Evolutionary conservation across 1,140 invertebrate genomes (phyloP), one percentile per base, ranked within the genome.

Genomic region (Dinoponera quadriceps): DNA sequence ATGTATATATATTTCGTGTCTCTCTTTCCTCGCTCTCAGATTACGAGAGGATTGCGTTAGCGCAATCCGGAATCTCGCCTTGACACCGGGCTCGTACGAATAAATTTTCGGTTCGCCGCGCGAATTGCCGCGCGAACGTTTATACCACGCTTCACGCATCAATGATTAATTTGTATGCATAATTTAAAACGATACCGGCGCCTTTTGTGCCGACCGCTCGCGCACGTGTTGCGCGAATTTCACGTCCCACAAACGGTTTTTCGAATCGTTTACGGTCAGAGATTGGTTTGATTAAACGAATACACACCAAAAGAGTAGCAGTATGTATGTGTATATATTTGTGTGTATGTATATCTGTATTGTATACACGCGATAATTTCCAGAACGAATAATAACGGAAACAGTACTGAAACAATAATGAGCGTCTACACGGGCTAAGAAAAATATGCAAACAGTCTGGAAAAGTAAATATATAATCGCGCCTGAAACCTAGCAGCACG

Each of bases 251-350:
- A 54, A 77, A 18, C 55, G 22, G 20, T 68, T 78, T 48, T 29
- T 44, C 5, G 20, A 27, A 14, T 48, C 22, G 18, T 69, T 78
- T 78, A 48, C 18, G 44, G 33, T 51, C 16, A 14, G 48, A 77
- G 20, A 16, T 65, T 22, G 55, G 44, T 78, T 78, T 68, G 55
- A 69, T 68, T 68, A 78, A 78, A 55, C n/a, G 20, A 55, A 5
- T 22, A 55, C 51, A 1, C n/a, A 60, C 44, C 38, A 59, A 16
- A 11, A n/a, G 38, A 44, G 38, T 9, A 44, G 11, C 3, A 44
- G 38, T 0, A 9, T 9, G 38, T 44, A 9, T 44, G 38, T 44
- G 11, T 44, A 25, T 60, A n/a, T n/a, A n/a, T n/a, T n/a, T n/a
- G n/a, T 0, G 38, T 9, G 38, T 44, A 9, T 44, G 38, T 44